These are phyloP conservation scores for Ceyx erithaca DNA, from an alignment of 2,797 vertebrate genomes.

Conservation along the genomic window DNA sequence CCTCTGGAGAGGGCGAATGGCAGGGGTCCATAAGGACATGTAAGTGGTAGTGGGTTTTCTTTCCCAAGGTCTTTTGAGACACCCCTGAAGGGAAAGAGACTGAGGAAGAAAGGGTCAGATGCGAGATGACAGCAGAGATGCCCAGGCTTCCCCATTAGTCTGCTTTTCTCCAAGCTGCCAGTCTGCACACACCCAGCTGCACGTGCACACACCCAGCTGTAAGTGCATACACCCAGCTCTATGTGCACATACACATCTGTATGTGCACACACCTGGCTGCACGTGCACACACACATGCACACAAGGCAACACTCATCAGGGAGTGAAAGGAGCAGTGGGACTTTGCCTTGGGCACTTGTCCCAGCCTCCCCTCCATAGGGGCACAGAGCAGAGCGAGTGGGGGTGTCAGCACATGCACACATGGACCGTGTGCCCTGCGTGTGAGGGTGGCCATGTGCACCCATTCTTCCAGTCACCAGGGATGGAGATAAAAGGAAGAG, in stretches of 20 bases:
- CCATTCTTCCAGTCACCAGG: neutral
- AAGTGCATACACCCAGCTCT: no score
- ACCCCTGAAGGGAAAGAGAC: neutral
- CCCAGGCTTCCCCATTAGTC: neutral
- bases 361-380: neutral
- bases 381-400: neutral
- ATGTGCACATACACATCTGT: neutral
- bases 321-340: neutral
- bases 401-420: accelerated
- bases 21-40: neutral
- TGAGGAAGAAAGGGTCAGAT: neutral
- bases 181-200: neutral
- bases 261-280: no score
- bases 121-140: neutral
- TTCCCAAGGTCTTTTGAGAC: neutral
- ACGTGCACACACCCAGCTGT: neutral
- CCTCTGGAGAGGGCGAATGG: neutral
- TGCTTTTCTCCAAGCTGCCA: neutral
- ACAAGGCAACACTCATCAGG: neutral
- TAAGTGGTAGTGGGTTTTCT: neutral
- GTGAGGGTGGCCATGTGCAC: neutral
- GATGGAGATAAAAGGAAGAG: neutral
- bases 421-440: accelerated
- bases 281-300: no score
- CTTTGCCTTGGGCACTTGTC: neutral